A percentile compares a stretch with the other conserved stretches of the same genome.
Evolutionary conservation across 2,888 invertebrate species (phyloP).

Genomic region (Andrena flavipes): DNA sequence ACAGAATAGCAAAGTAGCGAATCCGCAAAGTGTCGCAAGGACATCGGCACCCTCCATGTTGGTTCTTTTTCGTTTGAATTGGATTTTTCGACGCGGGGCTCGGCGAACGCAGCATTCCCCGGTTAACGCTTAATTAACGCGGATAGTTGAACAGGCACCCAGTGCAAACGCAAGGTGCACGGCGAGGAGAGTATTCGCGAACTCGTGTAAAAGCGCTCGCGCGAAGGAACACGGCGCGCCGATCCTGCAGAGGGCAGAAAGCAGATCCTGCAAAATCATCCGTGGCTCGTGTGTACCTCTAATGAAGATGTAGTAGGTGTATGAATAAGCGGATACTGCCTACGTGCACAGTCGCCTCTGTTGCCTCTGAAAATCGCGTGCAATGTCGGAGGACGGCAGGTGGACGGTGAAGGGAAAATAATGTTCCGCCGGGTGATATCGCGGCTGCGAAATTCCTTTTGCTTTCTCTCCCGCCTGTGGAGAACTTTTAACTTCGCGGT

Average conservation of each 20-base stretch:
- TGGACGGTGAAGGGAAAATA: slow-evolving; percentile 73
- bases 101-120: background rate
- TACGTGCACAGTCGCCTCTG: slow-evolving; percentile 40
- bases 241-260: slow-evolving; percentile 46
- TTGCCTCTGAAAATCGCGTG: slow-evolving; percentile 71
- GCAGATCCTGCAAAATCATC: slow-evolving; percentile 70
- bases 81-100: too few species aligned
- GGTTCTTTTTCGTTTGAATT: too few species aligned
- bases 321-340: slow-evolving; percentile 64
- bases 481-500: slow-evolving; percentile 63
- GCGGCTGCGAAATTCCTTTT: slow-evolving; percentile 73
- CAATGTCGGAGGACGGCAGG: slow-evolving; percentile 72
- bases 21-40: too few species aligned
- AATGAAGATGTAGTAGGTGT: slow-evolving; percentile 72
- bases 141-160: slow-evolving; percentile 8
- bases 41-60: too few species aligned
- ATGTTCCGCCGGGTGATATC: slow-evolving; percentile 70
- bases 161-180: slow-evolving; percentile 13
- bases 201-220: background rate
- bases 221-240: slow-evolving; percentile 8
- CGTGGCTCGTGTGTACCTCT: slow-evolving; percentile 55
- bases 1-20: too few species aligned
- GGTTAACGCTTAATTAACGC: slow-evolving; percentile 37
- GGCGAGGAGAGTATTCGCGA: background rate
- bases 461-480: slow-evolving; percentile 67